These are phyloP conservation scores for Argyresthia goedartella DNA, from an alignment of 2,888 invertebrate genomes.

Conservation along the genomic window DNA sequence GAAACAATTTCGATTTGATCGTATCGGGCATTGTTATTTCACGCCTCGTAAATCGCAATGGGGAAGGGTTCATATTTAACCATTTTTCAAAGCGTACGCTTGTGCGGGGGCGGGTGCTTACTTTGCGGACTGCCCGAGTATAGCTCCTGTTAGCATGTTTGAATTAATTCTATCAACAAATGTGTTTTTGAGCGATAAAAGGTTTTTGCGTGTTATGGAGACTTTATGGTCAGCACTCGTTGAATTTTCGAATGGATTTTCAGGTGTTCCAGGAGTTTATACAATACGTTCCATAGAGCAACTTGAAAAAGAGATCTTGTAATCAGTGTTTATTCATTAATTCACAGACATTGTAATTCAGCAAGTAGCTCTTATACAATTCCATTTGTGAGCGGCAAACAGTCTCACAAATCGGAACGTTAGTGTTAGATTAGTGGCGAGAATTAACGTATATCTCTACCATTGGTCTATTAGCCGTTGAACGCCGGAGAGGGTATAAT, in stretches of 20 bases:
- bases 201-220: neutral
- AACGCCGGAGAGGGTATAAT: constrained; percentile 30
- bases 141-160: neutral
- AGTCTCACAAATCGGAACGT: constrained; percentile 2
- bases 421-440: constrained; percentile 13
- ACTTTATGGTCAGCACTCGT: neutral
- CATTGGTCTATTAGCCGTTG: constrained; percentile 33
- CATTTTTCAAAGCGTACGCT: neutral
- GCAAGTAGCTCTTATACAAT: no score
- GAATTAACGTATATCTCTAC: constrained; percentile 27
- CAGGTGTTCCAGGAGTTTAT: no score
- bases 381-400: neutral
- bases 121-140: constrained; percentile 5
- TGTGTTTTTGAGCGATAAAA: neutral
- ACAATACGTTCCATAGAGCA: no score
- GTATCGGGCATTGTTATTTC: constrained; percentile 4
- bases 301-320: neutral
- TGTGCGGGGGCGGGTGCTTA: neutral
- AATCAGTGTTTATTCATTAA: no score
- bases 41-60: constrained; percentile 5
- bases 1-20: constrained; percentile 3
- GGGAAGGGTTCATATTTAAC: constrained; percentile 3
- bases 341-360: no score
- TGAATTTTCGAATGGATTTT: neutral
- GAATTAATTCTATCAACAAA: neutral